Conservation (phyloP, 2,888 invertebrate genomes). For the Orthosia gracilis region DNA sequence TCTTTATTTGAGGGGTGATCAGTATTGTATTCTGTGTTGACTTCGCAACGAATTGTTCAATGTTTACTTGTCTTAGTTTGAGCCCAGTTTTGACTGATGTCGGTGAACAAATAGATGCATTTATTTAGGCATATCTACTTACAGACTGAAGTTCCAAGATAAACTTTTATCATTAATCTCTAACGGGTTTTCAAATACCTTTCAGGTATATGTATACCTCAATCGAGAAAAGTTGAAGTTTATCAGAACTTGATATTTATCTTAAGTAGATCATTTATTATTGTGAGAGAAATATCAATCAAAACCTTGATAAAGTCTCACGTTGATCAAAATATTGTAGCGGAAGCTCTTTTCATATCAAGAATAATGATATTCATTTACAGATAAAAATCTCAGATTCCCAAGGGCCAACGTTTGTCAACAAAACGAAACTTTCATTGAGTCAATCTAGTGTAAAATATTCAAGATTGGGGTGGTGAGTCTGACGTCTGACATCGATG, state of each 20-base stretch:
- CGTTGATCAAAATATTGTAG: not conserved
- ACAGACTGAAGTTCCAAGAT: not conserved
- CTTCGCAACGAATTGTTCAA: constrained; percentile 1
- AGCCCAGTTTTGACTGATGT: not conserved
- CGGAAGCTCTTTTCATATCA: constrained; percentile 3
- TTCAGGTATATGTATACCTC: too few relatives aligned
- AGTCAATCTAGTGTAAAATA: constrained; percentile 57
- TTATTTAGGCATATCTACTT: not conserved
- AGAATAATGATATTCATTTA: constrained; percentile 48
- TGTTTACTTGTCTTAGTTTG: not conserved
- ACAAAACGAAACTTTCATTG: constrained; percentile 45
- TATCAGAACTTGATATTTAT: not conserved
- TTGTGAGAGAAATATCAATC: too few relatives aligned
- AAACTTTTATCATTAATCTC: not conserved
- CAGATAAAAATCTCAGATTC: constrained; percentile 51
- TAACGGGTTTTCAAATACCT: not conserved
- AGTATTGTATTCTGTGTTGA: constrained; percentile 8
- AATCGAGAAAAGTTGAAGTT: not conserved
- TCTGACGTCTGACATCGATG: constrained; percentile 39
- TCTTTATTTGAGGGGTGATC: constrained; percentile 54
- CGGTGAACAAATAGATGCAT: not conserved
- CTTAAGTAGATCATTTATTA: too few relatives aligned
- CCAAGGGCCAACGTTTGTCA: constrained; percentile 43
- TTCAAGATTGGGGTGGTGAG: constrained; percentile 45
- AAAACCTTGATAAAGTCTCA: not conserved